phyloP scores from a whole-genome alignment of 1,140 invertebrate species.

The Euura lappo region DNA sequence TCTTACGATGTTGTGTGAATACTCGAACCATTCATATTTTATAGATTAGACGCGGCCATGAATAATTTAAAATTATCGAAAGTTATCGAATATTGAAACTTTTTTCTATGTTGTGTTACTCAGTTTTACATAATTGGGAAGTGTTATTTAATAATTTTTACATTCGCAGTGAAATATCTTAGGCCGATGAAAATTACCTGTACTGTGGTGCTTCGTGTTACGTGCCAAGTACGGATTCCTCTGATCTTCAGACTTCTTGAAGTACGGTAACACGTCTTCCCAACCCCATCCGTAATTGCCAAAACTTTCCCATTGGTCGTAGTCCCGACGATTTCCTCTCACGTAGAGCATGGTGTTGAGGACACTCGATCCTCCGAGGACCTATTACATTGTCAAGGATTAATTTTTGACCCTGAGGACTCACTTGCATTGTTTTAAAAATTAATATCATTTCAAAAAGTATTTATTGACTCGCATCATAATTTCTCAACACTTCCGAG shows the following conservation, averaged over 20 bases:
- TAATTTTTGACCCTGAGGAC: too few species aligned
- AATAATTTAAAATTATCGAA: too few species aligned
- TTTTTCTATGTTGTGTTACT: too few species aligned
- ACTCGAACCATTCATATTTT: too few species aligned
- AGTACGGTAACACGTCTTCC: slow-evolving; percentile 86
- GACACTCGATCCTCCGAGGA: slow-evolving; percentile 86
- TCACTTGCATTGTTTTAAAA: too few species aligned
- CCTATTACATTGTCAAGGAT: slow-evolving; percentile 38
- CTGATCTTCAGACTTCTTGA: slow-evolving; percentile 86
- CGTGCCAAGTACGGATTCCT: slow-evolving; percentile 80
- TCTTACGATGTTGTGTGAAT: too few species aligned
- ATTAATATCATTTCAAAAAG: too few species aligned
- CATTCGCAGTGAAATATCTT: slow-evolving; percentile 17
- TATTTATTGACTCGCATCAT: too few species aligned
- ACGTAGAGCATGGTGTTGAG: slow-evolving; percentile 93
- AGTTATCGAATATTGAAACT: too few species aligned
- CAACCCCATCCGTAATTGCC: slow-evolving; percentile 92
- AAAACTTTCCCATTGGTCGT: slow-evolving; percentile 85
- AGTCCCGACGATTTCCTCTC: slow-evolving; percentile 88
- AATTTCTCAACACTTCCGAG: too few species aligned
- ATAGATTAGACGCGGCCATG: too few species aligned
- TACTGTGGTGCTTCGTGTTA: slow-evolving; percentile 72
- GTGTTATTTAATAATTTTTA: slow-evolving; percentile 19
- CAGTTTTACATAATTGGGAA: background rate
- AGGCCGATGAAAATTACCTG: slow-evolving; percentile 61